Percentiles rank a stretch among this genome's conserved stretches.
These are phyloP conservation scores for Aphelinus certus DNA, from an alignment of 1,140 invertebrate genomes.

Conservation along the genomic window DNA sequence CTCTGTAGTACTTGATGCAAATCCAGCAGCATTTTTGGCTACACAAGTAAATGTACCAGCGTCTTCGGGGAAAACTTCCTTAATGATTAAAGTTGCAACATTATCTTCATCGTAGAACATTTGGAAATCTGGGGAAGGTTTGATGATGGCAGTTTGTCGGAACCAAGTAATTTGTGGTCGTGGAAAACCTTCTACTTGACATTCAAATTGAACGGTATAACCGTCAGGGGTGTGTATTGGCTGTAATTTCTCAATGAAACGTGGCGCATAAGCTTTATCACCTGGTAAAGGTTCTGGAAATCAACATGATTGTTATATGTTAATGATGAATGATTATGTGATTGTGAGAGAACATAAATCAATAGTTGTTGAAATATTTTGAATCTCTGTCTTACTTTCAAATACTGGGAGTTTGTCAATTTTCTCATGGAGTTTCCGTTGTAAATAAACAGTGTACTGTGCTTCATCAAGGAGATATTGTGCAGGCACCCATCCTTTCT, in stretches of 20 bases:
- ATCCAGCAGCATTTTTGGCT: constrained; percentile 93
- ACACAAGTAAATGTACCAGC: constrained; percentile 96
- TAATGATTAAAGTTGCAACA: constrained; percentile 90
- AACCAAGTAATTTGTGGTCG: constrained; percentile 95
- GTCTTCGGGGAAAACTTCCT: constrained; percentile 97
- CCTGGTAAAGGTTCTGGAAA: constrained; percentile 79
- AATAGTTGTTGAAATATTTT: not conserved
- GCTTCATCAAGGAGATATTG: constrained; percentile 85
- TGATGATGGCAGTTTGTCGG: constrained; percentile 90
- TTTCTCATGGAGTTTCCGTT: constrained; percentile 89
- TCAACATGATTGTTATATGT: not conserved
- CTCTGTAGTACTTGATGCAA: constrained; percentile 90
- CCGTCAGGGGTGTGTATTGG: constrained; percentile 86
- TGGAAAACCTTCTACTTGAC: constrained; percentile 88
- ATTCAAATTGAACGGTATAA: constrained; percentile 88
- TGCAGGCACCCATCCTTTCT: constrained; percentile 92
- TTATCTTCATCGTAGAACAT: constrained; percentile 94
- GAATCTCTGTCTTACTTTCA: constrained; percentile 76
- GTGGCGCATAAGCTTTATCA: constrained; percentile 81
- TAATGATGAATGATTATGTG: constrained; percentile 1
- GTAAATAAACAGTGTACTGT: constrained; percentile 83
- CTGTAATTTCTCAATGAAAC: constrained; percentile 86
- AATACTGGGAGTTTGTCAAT: constrained; percentile 91
- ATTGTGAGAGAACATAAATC: too few species aligned
- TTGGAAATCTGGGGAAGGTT: constrained; percentile 89